Conservation (phyloP, 23 tunicate species). For the Aplidium turbinatum region DNA sequence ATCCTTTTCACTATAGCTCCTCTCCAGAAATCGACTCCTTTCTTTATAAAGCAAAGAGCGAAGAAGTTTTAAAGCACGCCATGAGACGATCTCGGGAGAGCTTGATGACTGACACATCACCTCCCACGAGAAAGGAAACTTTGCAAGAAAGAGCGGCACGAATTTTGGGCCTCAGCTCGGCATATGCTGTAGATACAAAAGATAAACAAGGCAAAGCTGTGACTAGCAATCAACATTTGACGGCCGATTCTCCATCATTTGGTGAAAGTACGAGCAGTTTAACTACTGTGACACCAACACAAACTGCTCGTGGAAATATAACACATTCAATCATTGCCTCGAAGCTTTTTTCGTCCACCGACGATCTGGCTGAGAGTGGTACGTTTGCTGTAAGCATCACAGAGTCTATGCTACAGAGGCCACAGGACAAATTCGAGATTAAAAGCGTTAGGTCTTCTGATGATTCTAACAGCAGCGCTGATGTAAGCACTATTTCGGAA, state of each 20-base stretch:
- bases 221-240: not conserved
- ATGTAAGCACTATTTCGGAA: constrained; percentile 39
- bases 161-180: constrained; percentile 55
- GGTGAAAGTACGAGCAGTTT: not conserved
- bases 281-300: constrained; percentile 11
- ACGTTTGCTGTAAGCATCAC: constrained; percentile 62
- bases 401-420: constrained; percentile 38
- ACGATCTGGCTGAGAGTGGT: constrained; percentile 11
- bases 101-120: constrained; percentile 21
- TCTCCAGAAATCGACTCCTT: constrained; percentile 24
- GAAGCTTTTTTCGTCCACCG: not conserved
- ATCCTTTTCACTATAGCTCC: not conserved
- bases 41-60: constrained; percentile 54
- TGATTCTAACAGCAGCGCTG: constrained; percentile 18
- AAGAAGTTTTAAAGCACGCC: constrained; percentile 48
- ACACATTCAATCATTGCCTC: not conserved
- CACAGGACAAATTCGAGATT: constrained; percentile 14
- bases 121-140: constrained; percentile 53
- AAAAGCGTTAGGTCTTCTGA: not conserved
- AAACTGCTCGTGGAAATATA: constrained; percentile 8
- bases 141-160: constrained; percentile 90
- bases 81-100: constrained; percentile 21
- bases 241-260: not conserved
- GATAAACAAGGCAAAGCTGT: constrained; percentile 17
- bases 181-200: constrained; percentile 31